Conservation (phyloP, 2,888 invertebrate species). For the Prenolepis imparis region DNA sequence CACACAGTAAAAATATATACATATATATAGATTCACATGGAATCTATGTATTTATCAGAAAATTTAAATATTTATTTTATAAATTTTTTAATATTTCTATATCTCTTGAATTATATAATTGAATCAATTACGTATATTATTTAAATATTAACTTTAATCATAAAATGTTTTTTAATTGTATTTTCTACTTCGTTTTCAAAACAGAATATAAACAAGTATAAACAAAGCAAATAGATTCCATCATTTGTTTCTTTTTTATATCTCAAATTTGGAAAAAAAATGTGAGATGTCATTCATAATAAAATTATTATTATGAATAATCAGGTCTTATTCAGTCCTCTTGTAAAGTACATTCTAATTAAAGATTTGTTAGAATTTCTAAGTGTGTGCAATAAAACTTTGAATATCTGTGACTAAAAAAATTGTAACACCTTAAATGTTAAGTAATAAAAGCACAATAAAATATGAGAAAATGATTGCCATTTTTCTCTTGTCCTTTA, state of each 20-base stretch:
- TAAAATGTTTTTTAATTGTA: background rate
- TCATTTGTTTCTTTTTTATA: background rate
- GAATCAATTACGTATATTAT: background rate
- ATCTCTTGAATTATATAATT: background rate
- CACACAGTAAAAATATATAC: background rate
- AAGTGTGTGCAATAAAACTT: background rate
- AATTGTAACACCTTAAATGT: background rate
- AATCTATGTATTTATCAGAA: background rate
- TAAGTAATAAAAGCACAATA: background rate
- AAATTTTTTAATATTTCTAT: slow-evolving; percentile 12
- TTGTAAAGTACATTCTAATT: background rate
- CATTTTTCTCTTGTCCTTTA: background rate
- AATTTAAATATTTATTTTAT: background rate
- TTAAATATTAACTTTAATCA: background rate
- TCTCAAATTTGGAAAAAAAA: background rate
- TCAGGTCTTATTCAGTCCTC: background rate
- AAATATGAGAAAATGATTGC: background rate
- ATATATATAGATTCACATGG: background rate
- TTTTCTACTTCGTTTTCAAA: background rate
- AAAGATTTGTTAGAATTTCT: background rate
- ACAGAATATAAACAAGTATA: background rate
- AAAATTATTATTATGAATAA: background rate
- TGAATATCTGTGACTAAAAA: background rate
- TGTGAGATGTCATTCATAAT: background rate
- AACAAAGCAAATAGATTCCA: background rate